These are phyloP conservation scores for Chrysochloris asiatica DNA, from an alignment of 2,113 vertebrate species.

Conservation along the genomic window DNA sequence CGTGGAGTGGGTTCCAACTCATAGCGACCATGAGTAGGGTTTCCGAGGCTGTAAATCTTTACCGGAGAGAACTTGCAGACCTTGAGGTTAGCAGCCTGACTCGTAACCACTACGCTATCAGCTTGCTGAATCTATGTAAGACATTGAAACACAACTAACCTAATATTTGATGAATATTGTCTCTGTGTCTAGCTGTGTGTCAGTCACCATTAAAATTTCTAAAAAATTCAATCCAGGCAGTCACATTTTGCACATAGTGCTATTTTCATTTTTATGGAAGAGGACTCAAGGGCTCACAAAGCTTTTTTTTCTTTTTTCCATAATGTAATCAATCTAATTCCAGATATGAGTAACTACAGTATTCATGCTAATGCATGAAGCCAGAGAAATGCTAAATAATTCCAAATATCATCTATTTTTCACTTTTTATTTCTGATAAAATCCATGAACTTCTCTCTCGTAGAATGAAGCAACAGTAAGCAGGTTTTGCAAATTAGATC, in stretches of 20 bases:
- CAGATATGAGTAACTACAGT: neutral
- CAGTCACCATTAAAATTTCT: neutral
- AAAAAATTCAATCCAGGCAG: neutral
- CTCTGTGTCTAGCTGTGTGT: neutral
- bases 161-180: constrained; percentile 10
- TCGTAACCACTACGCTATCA: too few species aligned
- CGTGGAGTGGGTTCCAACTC: too few species aligned
- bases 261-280: neutral
- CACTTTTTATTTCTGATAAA: neutral
- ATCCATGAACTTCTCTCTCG: neutral
- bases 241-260: neutral
- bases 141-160: neutral
- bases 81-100: too few species aligned
- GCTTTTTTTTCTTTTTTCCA: neutral
- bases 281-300: neutral
- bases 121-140: neutral
- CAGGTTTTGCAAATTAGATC: neutral
- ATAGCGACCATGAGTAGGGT: too few species aligned
- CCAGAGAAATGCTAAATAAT: constrained; percentile 19
- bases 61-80: too few species aligned
- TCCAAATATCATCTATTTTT: neutral
- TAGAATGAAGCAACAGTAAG: neutral
- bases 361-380: neutral
- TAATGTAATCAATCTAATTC: neutral
- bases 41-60: too few species aligned